A percentile compares a stretch with the other conserved stretches of the same genome.
Evolutionary conservation across 1,140 invertebrate species (phyloP).

Genomic region (Pseudomyrmex sp.): DNA sequence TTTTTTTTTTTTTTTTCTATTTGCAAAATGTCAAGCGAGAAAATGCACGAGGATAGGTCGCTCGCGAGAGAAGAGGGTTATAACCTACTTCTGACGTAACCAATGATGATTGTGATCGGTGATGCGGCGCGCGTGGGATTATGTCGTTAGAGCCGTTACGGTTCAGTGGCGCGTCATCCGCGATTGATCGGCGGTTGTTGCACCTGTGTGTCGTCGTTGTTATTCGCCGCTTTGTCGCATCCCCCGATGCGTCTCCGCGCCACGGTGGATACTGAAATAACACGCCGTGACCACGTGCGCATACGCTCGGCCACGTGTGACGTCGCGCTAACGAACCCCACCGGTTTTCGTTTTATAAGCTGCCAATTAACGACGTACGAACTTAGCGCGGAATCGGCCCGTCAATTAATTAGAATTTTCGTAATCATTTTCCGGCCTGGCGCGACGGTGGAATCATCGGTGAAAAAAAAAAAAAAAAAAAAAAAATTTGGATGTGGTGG

Average conservation of each 20-base stretch:
- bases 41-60: too few species aligned
- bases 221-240: conserved; percentile 66
- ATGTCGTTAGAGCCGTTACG: conserved; percentile 70
- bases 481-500: conserved; percentile 5
- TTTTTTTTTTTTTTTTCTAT: too few species aligned
- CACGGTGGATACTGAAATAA: conserved; percentile 65
- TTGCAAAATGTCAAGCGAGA: too few species aligned
- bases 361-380: conserved; percentile 83
- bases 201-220: conserved; percentile 70
- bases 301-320: conserved; percentile 34
- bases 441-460: not conserved
- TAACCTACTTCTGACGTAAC: not conserved
- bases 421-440: conserved; percentile 44
- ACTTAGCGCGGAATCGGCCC: conserved; percentile 78
- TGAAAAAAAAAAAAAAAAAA: too few species aligned
- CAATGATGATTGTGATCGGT: not conserved
- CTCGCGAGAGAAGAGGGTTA: not conserved
- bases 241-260: conserved; percentile 24
- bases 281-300: conserved; percentile 47
- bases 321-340: conserved; percentile 80
- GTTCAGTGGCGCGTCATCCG: conserved; percentile 71
- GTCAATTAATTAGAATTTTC: conserved; percentile 83
- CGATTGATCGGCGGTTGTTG: conserved; percentile 59
- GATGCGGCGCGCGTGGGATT: conserved; percentile 58
- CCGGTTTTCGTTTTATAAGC: conserved; percentile 80